phyloP scores from a whole-genome alignment of 37 sponge, comb jelly and placozoan species.

The Chondrosia reniformis region DNA sequence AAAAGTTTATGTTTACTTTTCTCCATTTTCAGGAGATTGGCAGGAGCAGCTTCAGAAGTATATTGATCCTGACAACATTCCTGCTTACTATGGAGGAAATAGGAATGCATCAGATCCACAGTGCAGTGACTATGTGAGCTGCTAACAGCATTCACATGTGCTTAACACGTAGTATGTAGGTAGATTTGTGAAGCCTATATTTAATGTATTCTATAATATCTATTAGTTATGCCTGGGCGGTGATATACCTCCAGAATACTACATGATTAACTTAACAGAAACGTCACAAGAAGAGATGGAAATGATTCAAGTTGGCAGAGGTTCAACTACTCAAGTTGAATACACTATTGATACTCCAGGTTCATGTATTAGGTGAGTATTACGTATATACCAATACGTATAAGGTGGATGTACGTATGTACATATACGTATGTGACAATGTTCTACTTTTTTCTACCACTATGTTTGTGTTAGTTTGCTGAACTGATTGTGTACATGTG shows the following conservation, averaged over 20 bases:
- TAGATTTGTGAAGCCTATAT: too few relatives aligned
- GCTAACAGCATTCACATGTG: too few relatives aligned
- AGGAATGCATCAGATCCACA: constrained; percentile 62
- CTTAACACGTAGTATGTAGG: too few relatives aligned
- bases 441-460: too few relatives aligned
- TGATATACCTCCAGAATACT: constrained; percentile 53
- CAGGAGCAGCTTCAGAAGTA: constrained; percentile 58
- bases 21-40: constrained; percentile 60
- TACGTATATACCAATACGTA: too few relatives aligned
- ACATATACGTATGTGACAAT: too few relatives aligned
- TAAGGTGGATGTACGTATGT: too few relatives aligned
- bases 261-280: constrained; percentile 42
- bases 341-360: constrained; percentile 20
- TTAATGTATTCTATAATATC: too few relatives aligned
- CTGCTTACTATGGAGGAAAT: constrained; percentile 59
- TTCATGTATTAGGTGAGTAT: constrained; percentile 32
- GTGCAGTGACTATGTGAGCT: constrained; percentile 51
- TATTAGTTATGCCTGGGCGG: constrained; percentile 41
- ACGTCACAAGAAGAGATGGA: constrained; percentile 51
- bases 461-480: too few relatives aligned
- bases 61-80: constrained; percentile 66
- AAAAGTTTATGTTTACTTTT: too few relatives aligned
- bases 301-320: constrained; percentile 42
- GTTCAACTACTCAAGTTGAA: constrained; percentile 13
- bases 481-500: too few relatives aligned